A percentile compares a stretch with the other conserved stretches of the same genome.
These are phyloP conservation scores for Phrixothrix hirtus DNA, from an alignment of 2,888 invertebrate genomes.

Conservation along the genomic window DNA sequence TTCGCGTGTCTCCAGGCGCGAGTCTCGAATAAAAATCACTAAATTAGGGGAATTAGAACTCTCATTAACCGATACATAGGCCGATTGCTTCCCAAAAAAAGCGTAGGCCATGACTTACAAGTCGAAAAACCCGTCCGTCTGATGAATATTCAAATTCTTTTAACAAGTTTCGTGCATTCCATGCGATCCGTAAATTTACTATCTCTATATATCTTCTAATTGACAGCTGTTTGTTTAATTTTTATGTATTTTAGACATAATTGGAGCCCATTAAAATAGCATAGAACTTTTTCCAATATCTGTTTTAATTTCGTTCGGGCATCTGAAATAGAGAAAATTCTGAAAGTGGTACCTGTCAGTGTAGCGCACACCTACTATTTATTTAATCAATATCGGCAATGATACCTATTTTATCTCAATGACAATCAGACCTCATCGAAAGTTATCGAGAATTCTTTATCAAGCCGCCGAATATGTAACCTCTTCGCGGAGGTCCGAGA, in stretches of 20 bases:
- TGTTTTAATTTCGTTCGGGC: background rate
- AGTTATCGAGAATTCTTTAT: slow-evolving; percentile 22
- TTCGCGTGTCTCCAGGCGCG: slow-evolving; percentile 42
- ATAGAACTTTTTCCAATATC: no score
- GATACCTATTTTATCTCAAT: slow-evolving; percentile 28
- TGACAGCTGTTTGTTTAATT: slow-evolving; percentile 24
- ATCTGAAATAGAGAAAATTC: slow-evolving; percentile 5
- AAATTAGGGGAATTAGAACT: slow-evolving; percentile 54
- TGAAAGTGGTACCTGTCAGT: slow-evolving; percentile 22
- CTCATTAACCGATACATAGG: slow-evolving; percentile 55
- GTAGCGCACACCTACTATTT: slow-evolving; percentile 21
- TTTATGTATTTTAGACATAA: slow-evolving; percentile 5
- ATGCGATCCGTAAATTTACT: slow-evolving; percentile 17
- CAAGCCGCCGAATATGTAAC: slow-evolving; percentile 29
- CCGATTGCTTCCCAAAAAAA: slow-evolving; percentile 42
- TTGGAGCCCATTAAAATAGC: no score
- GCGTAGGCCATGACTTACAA: slow-evolving; percentile 34
- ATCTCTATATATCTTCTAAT: slow-evolving; percentile 17
- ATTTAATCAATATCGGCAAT: slow-evolving; percentile 28
- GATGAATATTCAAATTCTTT: slow-evolving; percentile 43
- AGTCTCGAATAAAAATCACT: slow-evolving; percentile 48
- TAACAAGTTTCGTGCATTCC: slow-evolving; percentile 43
- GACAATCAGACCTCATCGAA: slow-evolving; percentile 29
- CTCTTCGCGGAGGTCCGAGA: slow-evolving; percentile 39
- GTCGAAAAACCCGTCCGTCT: slow-evolving; percentile 19